Percentiles rank a stretch among this genome's conserved stretches.
phyloP scores from a whole-genome alignment of 2,797 vertebrate genomes.

The Bovichtus diacanthus region DNA sequence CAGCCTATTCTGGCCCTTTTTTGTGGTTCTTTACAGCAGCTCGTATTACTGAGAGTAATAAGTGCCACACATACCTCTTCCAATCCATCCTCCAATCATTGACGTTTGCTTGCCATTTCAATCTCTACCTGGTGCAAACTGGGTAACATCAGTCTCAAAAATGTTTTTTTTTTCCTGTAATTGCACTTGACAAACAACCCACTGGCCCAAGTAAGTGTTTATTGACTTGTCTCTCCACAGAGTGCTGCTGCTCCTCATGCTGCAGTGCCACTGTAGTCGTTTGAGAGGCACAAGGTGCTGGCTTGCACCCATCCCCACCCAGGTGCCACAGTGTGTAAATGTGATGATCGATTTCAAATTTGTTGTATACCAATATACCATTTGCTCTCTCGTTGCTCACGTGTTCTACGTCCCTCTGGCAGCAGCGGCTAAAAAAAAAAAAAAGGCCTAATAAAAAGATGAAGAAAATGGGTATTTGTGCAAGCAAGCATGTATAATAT shows the following conservation, averaged over 20 bases:
- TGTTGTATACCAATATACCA: conserved; percentile 24
- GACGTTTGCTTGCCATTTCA: conserved; percentile 43
- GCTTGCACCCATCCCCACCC: conserved; percentile 54
- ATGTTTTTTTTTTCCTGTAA: conserved; percentile 54
- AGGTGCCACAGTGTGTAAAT: conserved; percentile 67
- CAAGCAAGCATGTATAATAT: conserved; percentile 23
- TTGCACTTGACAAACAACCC: conserved; percentile 75
- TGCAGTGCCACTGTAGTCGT: conserved; percentile 45
- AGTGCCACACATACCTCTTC: conserved; percentile 28
- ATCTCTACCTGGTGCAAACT: conserved; percentile 51
- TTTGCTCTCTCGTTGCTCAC: conserved; percentile 36
- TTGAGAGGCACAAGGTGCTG: conserved; percentile 51
- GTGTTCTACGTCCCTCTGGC: conserved; percentile 34
- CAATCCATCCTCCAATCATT: conserved; percentile 43
- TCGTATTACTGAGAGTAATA: conserved; percentile 38
- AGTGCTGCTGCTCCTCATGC: conserved; percentile 40
- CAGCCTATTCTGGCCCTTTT: conserved; percentile 17
- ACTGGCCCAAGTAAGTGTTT: conserved; percentile 69
- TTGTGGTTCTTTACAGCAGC: conserved; percentile 27
- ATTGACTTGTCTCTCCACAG: conserved; percentile 72
- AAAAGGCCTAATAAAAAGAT: conserved; percentile 27
- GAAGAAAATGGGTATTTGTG: conserved; percentile 34
- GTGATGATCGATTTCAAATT: conserved; percentile 65
- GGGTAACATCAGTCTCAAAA: conserved; percentile 55
- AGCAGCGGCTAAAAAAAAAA: conserved; percentile 24